Percentiles rank a stretch among this genome's conserved stretches.
Evolutionary conservation across 2,113 vertebrate species (phyloP).

Genomic region (Dicerorhinus sumatrensis): DNA sequence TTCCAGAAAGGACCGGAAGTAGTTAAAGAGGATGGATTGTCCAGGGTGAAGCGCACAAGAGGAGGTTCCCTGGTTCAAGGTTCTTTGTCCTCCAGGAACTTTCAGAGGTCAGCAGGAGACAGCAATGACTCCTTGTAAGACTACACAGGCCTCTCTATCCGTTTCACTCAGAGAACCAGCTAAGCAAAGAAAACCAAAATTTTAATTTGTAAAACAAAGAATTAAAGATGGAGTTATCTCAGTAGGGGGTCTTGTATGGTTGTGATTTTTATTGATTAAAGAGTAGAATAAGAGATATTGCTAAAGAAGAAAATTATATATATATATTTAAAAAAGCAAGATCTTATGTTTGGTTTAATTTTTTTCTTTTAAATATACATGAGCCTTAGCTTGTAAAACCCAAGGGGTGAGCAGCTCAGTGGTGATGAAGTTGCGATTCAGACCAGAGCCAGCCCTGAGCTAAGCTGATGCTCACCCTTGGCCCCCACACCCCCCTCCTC

Average conservation of each 20-base stretch:
- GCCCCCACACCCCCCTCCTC: neutral
- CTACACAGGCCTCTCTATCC: neutral
- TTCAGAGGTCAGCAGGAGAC: neutral
- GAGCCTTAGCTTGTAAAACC: neutral
- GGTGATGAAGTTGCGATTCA: neutral
- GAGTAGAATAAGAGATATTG: slow-evolving; percentile 17
- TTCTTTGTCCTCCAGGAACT: neutral
- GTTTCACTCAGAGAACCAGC: neutral
- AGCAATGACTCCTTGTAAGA: neutral
- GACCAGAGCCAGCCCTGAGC: neutral
- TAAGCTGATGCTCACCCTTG: neutral
- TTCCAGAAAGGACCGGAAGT: neutral
- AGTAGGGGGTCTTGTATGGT: neutral
- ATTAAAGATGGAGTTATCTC: slow-evolving; percentile 3
- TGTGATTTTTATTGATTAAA: slow-evolving; percentile 34
- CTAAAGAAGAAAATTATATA: neutral
- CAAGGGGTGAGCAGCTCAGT: neutral
- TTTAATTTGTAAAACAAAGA: slow-evolving; percentile 19
- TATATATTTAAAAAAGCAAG: neutral
- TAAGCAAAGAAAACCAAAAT: slow-evolving; percentile 14
- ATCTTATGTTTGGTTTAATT: neutral
- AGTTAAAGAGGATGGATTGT: neutral
- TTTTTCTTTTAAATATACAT: neutral
- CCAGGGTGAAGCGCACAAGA: neutral
- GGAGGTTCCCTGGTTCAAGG: neutral